A percentile compares a stretch with the other conserved stretches of the same genome.
Evolutionary conservation across 2,888 invertebrate genomes (phyloP).

Genomic region (Caenorhabditis panamensis): DNA sequence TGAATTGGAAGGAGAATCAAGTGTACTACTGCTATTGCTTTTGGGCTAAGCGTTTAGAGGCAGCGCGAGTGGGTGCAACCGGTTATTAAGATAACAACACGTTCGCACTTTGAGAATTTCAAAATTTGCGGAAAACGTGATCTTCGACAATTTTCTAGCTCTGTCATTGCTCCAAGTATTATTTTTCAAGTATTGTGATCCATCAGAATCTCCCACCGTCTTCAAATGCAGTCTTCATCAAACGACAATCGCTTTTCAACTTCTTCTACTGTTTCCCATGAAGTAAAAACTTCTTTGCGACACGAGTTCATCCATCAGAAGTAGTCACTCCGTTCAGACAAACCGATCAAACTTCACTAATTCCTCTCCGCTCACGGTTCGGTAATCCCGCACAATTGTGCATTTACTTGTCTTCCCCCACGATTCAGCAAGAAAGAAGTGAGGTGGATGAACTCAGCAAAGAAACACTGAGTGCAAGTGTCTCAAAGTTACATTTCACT

Average conservation of each 20-base stretch:
- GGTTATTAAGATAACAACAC: too few relatives aligned
- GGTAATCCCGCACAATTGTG: constrained; percentile 34
- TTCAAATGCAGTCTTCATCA: too few relatives aligned
- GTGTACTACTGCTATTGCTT: not conserved
- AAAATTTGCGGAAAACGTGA: too few relatives aligned
- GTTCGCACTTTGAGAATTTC: too few relatives aligned
- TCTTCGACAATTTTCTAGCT: too few relatives aligned
- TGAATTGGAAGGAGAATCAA: constrained; percentile 22
- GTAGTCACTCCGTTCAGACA: constrained; percentile 11
- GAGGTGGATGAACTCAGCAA: not conserved
- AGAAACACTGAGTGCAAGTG: constrained; percentile 22
- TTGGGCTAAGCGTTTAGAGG: too few relatives aligned
- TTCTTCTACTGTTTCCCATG: not conserved
- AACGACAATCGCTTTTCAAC: not conserved
- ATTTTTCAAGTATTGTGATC: too few relatives aligned
- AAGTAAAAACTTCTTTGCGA: constrained; percentile 9
- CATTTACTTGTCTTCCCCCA: constrained; percentile 24
- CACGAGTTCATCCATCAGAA: not conserved
- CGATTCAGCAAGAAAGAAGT: not conserved
- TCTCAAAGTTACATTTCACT: not conserved
- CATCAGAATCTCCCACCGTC: too few relatives aligned
- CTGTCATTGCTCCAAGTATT: too few relatives aligned
- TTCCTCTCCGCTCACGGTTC: constrained; percentile 33
- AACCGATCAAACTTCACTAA: constrained; percentile 49
- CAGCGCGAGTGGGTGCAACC: not conserved